A percentile compares a stretch with the other conserved stretches of the same genome.
Evolutionary conservation across 2,888 invertebrate species (phyloP).

Genomic region (Drosophila recens): DNA sequence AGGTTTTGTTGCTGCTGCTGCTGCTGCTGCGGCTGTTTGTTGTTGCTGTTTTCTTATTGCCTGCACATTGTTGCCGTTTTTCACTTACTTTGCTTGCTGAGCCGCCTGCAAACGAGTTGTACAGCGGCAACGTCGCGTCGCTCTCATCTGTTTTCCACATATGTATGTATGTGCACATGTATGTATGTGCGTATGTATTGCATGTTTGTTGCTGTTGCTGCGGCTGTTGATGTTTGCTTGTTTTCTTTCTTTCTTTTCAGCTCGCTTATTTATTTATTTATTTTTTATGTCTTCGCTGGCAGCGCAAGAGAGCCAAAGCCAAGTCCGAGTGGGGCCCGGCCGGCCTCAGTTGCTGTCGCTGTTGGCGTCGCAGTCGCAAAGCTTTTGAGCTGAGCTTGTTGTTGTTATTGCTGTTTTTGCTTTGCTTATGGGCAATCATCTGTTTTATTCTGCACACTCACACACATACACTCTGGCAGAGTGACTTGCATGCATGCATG

Average conservation of each 20-base stretch:
- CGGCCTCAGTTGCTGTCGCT: conserved; percentile 43
- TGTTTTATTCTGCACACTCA: conserved; percentile 75
- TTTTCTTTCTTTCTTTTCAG: conserved; percentile 59
- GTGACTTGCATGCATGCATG: conserved; percentile 35
- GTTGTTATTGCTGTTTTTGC: conserved; percentile 35
- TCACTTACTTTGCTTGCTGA: conserved; percentile 59
- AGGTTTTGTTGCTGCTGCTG: conserved; percentile 68
- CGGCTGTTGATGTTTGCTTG: conserved; percentile 69
- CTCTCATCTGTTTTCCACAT: conserved; percentile 72
- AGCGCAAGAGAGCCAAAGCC: conserved; percentile 54
- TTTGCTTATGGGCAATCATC: conserved; percentile 80
- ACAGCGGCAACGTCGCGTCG: conserved; percentile 68
- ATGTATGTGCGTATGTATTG: conserved; percentile 22
- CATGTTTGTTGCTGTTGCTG: conserved; percentile 44
- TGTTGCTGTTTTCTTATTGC: conserved; percentile 73
- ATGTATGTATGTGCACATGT: conserved; percentile 31
- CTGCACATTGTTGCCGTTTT: conserved; percentile 69
- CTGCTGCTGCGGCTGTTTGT: conserved; percentile 40
- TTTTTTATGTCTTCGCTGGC: conserved; percentile 63
- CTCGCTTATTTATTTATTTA: conserved; percentile 73
- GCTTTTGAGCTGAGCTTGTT: conserved; percentile 43
- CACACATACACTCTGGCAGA: conserved; percentile 22
- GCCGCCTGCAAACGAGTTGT: conserved; percentile 59
- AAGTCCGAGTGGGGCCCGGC: conserved; percentile 62
- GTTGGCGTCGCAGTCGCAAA: conserved; percentile 33